Evolutionary conservation across 2,888 invertebrate genomes (phyloP), one percentile per base, ranked within the genome.

Genomic region (Drosophila nigritarsus): DNA sequence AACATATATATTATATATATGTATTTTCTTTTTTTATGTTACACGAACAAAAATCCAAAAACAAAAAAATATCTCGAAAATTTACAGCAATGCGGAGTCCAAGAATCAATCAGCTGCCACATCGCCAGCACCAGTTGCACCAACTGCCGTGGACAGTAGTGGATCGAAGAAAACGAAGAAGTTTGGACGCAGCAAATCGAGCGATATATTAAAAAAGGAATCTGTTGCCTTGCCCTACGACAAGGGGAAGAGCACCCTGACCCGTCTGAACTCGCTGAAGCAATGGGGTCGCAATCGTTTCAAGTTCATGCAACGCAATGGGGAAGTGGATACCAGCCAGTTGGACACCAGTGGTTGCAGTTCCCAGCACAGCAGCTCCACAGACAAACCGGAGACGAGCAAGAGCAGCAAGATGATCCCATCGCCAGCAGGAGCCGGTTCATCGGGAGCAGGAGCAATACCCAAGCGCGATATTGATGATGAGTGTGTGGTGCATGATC

Each of bases 231-330:
- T 92, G 83, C 92, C 92, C 75, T 92, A 92, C 89, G 92, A 93
- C 83, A 92, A 91, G 73, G 92, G 93, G 24, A 93, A 93, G 83
- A 91, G 83, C 94, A 95, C 93, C 93, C 94, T 92, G 78, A 92
- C 93, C 13, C 91, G 93, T 34, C 96, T 97, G 92, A 96, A 97
- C 92, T 96, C 96, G 32, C 93, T 97, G 65, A 97, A 97, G 92
- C 96, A 97, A 91, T 97, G 97, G 97, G 97, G 97, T 66, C 96
- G 96, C 91, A 97, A 95, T 87, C 95, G 97, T 82, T 94, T 97
- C 91, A 95, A 95, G 92, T 94, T 96, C 90, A 96, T 97, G 90
- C 96, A 96, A 83, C 94, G 95, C 92, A 95, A 60, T 24, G 84
- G 94, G 65, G 91, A 91, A 86, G 92, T 34, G 29, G 79, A 78